These are phyloP conservation scores for Seira musarum DNA, from an alignment of 2,888 invertebrate genomes.

Conservation along the genomic window DNA sequence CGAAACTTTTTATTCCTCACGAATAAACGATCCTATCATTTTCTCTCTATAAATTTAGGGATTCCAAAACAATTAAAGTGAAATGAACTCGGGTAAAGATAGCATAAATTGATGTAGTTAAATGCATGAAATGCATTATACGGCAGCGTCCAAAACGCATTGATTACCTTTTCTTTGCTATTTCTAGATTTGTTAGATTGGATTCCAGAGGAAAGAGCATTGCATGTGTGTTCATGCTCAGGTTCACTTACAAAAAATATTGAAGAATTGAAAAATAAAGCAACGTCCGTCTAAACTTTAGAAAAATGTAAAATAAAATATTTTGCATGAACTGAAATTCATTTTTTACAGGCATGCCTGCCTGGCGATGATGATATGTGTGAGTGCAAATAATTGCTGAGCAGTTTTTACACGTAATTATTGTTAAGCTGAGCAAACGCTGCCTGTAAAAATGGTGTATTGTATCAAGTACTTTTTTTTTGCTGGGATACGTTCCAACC, in stretches of 20 bases:
- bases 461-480: constrained; percentile 1
- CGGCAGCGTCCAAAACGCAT: too few relatives aligned
- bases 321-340: constrained; percentile 8
- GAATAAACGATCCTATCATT: too few relatives aligned
- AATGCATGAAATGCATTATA: too few relatives aligned
- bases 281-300: constrained; percentile 7
- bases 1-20: too few relatives aligned
- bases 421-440: constrained; percentile 28
- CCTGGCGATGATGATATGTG: not conserved
- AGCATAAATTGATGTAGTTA: too few relatives aligned
- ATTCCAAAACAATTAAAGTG: too few relatives aligned
- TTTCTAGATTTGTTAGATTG: too few relatives aligned
- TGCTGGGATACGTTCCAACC: not conserved
- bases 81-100: too few relatives aligned
- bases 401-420: constrained; percentile 60
- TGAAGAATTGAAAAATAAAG: not conserved
- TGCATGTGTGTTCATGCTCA: constrained; percentile 6
- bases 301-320: not conserved
- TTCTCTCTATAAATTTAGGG: too few relatives aligned
- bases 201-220: too few relatives aligned
- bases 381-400: constrained; percentile 61
- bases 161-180: too few relatives aligned
- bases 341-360: not conserved
- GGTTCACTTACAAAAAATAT: not conserved
- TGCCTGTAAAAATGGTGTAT: not conserved